Percentiles rank a stretch among this genome's conserved stretches.
Conservation (phyloP, 2,888 invertebrate species). For the Panopea generosa region DNA sequence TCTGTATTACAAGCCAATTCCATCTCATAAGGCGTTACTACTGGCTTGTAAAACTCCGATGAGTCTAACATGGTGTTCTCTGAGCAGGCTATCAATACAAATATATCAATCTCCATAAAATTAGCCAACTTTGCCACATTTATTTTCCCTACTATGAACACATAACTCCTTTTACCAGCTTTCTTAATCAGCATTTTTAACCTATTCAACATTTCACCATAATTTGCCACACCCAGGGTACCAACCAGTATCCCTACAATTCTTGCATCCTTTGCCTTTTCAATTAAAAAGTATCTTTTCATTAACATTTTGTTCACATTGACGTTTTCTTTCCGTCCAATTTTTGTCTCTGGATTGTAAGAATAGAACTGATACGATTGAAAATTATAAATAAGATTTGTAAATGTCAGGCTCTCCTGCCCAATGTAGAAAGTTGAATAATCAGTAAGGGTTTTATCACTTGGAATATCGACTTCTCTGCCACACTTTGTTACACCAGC, state of each 20-base stretch:
- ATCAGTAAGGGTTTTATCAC: conserved; percentile 84
- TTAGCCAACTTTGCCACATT: conserved; percentile 98
- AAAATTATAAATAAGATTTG: conserved; percentile 87
- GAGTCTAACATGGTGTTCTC: conserved; percentile 93
- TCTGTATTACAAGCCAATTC: conserved; percentile 89
- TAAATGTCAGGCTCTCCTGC: conserved; percentile 88
- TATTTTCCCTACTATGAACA: conserved; percentile 96
- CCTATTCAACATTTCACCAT: conserved; percentile 90
- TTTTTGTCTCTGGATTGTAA: conserved; percentile 82
- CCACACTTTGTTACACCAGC: conserved; percentile 62
- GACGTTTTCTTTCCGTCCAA: conserved; percentile 66
- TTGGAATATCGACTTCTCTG: conserved; percentile 66
- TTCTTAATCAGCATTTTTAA: conserved; percentile 90
- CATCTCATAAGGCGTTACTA: conserved; percentile 96
- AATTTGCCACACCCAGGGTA: conserved; percentile 93
- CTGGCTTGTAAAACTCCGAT: conserved; percentile 94
- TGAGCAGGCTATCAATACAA: conserved; percentile 96
- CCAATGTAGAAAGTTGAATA: conserved; percentile 90
- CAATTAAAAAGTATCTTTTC: conserved; percentile 93
- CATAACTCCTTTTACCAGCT: conserved; percentile 94
- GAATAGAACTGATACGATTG: conserved; percentile 82
- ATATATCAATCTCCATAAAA: conserved; percentile 96
- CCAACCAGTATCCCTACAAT: conserved; percentile 96
- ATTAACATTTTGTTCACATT: conserved; percentile 89
- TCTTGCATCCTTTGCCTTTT: conserved; percentile 95